A percentile compares a stretch with the other conserved stretches of the same genome.
Evolutionary conservation across 2,113 vertebrate species (phyloP).

Genomic region (Thryonomys swinderianus): DNA sequence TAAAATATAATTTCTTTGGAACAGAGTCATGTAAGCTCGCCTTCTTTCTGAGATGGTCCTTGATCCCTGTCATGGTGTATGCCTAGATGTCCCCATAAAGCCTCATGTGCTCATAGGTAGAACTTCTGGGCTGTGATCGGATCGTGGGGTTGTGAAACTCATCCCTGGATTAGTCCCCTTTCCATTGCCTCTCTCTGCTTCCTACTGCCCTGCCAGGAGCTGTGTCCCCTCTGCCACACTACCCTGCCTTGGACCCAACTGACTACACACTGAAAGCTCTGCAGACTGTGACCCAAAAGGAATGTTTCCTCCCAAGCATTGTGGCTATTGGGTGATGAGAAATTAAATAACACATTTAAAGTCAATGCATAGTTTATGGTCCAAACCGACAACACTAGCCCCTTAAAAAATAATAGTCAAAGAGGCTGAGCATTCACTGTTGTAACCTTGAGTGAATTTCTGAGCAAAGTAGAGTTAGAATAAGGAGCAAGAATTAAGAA

Average conservation of each 20-base stretch:
- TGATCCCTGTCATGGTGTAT: neutral
- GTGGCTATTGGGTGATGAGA: neutral
- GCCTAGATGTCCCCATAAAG: neutral
- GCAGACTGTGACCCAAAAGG: neutral
- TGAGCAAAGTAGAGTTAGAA: neutral
- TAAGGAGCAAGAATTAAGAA: neutral
- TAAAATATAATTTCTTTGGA: neutral
- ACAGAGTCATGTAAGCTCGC: neutral
- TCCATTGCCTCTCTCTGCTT: neutral
- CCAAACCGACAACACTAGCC: neutral
- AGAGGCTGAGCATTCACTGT: neutral
- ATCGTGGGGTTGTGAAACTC: neutral
- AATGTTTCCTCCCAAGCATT: neutral
- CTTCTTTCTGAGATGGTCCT: slow-evolving; percentile 6
- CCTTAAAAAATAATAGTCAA: neutral
- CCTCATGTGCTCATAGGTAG: neutral
- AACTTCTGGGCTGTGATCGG: neutral
- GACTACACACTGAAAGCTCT: neutral
- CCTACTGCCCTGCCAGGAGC: neutral
- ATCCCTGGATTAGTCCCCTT: neutral
- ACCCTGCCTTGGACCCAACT: neutral
- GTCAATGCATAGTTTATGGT: neutral
- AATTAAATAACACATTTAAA: neutral
- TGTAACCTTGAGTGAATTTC: neutral
- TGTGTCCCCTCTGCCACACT: neutral